These are phyloP conservation scores for Criorhina ranunculi DNA, from an alignment of 2,888 invertebrate genomes.

Conservation along the genomic window DNA sequence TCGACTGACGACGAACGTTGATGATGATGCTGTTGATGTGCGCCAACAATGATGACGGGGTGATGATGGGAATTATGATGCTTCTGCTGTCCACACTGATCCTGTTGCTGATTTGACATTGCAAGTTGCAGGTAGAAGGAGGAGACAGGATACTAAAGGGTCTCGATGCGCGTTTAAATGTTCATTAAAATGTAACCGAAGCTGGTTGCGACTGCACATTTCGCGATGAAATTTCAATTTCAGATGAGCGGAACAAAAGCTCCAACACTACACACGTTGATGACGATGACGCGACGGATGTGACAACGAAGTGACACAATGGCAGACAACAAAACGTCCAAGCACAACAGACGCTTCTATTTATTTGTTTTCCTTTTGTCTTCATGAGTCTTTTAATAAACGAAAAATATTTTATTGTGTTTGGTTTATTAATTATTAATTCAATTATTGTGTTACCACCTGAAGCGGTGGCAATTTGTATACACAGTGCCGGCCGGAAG, in stretches of 20 bases:
- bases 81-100: conserved; percentile 71
- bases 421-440: conserved; percentile 72
- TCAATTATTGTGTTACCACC: conserved; percentile 67
- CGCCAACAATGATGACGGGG: conserved; percentile 54
- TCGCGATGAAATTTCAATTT: conserved; percentile 72
- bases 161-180: conserved; percentile 66
- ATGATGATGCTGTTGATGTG: conserved; percentile 67
- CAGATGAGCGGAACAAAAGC: conserved; percentile 65
- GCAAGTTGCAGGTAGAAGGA: neutral
- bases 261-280: neutral
- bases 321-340: conserved; percentile 23
- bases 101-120: conserved; percentile 59
- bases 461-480: conserved; percentile 68
- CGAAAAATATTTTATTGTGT: conserved; percentile 71
- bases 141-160: conserved; percentile 5
- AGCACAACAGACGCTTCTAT: conserved; percentile 22
- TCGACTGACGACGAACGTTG: conserved; percentile 45
- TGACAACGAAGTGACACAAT: conserved; percentile 41
- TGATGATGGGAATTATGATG: conserved; percentile 69
- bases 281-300: conserved; percentile 26
- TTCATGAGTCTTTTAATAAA: conserved; percentile 66
- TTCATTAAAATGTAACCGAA: conserved; percentile 54
- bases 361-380: neutral
- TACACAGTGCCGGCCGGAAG: conserved; percentile 22
- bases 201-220: conserved; percentile 42